Percentiles rank a stretch among this genome's conserved stretches.
Evolutionary conservation across 2,888 invertebrate species (phyloP).

Genomic region (Plebejus argus): DNA sequence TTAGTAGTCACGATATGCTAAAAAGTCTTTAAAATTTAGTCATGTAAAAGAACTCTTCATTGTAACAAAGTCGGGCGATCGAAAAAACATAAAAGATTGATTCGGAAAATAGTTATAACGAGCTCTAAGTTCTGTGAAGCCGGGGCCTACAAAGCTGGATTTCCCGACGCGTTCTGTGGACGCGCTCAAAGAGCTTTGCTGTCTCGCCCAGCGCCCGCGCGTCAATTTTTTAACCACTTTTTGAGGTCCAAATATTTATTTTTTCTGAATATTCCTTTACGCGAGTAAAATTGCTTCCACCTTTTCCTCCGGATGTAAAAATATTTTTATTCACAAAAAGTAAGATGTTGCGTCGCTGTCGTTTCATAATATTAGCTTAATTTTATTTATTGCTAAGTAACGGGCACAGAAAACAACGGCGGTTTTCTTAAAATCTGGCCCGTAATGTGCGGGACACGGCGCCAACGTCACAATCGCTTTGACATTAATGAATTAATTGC

Average conservation of each 20-base stretch:
- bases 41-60: constrained; percentile 37
- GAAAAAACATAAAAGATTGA: constrained; percentile 29
- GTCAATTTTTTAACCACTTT: constrained; percentile 41
- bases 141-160: constrained; percentile 51
- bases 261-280: constrained; percentile 1
- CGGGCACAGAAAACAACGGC: not conserved
- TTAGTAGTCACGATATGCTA: constrained; percentile 11
- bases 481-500: constrained; percentile 58
- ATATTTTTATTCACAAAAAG: not conserved
- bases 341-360: not conserved
- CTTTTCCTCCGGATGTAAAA: not conserved
- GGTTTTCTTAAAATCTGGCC: not conserved
- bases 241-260: not conserved
- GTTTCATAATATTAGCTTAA: not conserved
- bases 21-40: not conserved
- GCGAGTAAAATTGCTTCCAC: not conserved
- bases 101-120: constrained; percentile 40
- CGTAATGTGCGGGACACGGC: constrained; percentile 13
- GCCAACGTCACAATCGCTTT: constrained; percentile 62
- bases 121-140: constrained; percentile 43
- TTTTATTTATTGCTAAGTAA: constrained; percentile 21
- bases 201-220: constrained; percentile 55
- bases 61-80: constrained; percentile 36
- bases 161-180: constrained; percentile 51
- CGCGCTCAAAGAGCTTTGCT: constrained; percentile 68